A percentile compares a stretch with the other conserved stretches of the same genome.
Evolutionary conservation across 1,140 invertebrate genomes (phyloP).

Genomic region (Rhagoletis pomonella): DNA sequence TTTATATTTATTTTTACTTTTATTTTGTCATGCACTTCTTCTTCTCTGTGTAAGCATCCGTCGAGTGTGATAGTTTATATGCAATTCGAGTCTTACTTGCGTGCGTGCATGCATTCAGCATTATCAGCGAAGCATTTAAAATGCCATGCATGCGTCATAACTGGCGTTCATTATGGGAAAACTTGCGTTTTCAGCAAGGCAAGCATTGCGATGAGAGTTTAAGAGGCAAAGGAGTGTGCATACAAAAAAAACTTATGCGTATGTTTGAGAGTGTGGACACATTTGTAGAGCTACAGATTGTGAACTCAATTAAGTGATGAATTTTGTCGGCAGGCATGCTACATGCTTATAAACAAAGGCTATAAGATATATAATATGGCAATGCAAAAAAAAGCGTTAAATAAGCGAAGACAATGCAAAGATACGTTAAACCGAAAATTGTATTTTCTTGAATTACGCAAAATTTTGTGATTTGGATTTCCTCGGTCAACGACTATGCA

Average conservation of each 20-base stretch:
- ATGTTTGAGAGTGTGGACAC: too few relatives aligned
- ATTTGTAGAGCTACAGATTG: not conserved
- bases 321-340: constrained; percentile 28
- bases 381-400: not conserved
- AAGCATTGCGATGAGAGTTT: too few relatives aligned
- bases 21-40: too few relatives aligned
- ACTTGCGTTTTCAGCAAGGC: not conserved
- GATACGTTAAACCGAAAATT: too few relatives aligned
- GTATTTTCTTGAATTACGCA: too few relatives aligned
- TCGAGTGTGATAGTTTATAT: not conserved
- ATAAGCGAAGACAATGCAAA: not conserved
- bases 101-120: not conserved
- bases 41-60: too few relatives aligned
- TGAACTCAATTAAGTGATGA: constrained; percentile 50
- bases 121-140: constrained; percentile 37
- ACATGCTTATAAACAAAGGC: not conserved
- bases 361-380: not conserved
- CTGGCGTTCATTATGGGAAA: constrained; percentile 36
- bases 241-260: too few relatives aligned
- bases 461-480: too few relatives aligned
- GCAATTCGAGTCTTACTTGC: not conserved
- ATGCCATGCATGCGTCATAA: constrained; percentile 45
- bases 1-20: not conserved
- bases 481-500: too few relatives aligned
- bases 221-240: too few relatives aligned